phyloP scores from a whole-genome alignment of 2,888 invertebrate species.

The Protodeltote pygarga region DNA sequence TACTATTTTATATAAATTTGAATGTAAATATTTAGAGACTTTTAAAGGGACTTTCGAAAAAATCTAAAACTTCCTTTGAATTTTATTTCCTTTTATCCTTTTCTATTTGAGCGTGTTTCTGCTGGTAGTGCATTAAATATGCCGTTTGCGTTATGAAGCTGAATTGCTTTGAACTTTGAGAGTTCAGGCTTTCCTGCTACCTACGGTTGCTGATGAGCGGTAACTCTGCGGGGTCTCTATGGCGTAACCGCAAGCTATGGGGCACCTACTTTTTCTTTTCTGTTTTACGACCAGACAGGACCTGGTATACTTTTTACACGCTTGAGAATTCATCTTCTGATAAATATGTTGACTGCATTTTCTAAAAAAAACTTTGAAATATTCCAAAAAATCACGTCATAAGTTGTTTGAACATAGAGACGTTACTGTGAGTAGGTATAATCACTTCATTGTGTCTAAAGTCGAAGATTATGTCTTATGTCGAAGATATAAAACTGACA shows the following conservation, averaged over 20 bases:
- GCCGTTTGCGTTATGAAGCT: conserved; percentile 41
- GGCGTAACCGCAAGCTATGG: conserved; percentile 38
- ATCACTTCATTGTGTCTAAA: too few species aligned
- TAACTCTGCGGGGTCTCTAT: conserved; percentile 13
- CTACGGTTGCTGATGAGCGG: conserved; percentile 14
- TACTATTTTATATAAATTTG: too few species aligned
- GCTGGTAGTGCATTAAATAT: conserved; percentile 37
- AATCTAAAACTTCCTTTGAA: conserved; percentile 23
- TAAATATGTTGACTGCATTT: too few species aligned
- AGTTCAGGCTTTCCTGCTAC: conserved; percentile 31
- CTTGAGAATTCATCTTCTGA: conserved; percentile 18
- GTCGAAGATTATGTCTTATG: too few species aligned
- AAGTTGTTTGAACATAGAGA: too few species aligned
- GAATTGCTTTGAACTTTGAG: conserved; percentile 35
- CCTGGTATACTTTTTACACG: conserved; percentile 12
- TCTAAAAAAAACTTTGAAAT: too few species aligned
- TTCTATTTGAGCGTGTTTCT: conserved; percentile 26
- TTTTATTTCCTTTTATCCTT: conserved; percentile 20
- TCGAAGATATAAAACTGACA: too few species aligned
- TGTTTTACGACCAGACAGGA: conserved; percentile 3
- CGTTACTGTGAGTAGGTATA: too few species aligned
- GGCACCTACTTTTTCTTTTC: conserved; percentile 32
- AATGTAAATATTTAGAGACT: too few species aligned
- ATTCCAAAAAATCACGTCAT: too few species aligned
- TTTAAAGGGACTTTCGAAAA: too few species aligned